Percentiles rank a stretch among this genome's conserved stretches.
Evolutionary conservation across 2,113 vertebrate species (phyloP).

Genomic region (Thunnus thynnus): DNA sequence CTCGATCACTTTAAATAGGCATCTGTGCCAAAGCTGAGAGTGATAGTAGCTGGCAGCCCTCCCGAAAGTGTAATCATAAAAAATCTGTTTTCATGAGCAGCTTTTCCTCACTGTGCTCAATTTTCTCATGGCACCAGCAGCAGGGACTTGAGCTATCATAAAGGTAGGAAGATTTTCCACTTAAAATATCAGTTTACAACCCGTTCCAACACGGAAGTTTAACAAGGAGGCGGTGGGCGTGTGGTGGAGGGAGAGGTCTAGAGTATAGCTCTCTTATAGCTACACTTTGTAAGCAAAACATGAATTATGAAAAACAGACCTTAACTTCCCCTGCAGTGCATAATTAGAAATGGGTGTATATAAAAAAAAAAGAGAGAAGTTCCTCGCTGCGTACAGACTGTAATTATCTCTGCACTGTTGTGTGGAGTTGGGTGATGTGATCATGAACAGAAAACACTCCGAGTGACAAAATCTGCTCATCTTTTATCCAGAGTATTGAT

Average conservation of each 20-base stretch:
- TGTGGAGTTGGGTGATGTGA: constrained; percentile 41
- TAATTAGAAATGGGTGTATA: constrained; percentile 65
- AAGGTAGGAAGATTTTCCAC: constrained; percentile 62
- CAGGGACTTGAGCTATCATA: constrained; percentile 51
- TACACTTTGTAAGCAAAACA: constrained; percentile 73
- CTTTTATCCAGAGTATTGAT: background rate
- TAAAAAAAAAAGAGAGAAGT: constrained; percentile 31
- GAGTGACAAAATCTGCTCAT: constrained; percentile 12
- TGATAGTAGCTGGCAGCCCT: constrained; percentile 68
- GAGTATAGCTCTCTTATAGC: constrained; percentile 52
- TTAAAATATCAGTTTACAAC: constrained; percentile 61
- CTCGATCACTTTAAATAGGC: constrained; percentile 52
- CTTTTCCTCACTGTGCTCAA: constrained; percentile 56
- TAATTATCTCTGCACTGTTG: constrained; percentile 53
- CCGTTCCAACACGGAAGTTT: constrained; percentile 47
- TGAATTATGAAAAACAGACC: constrained; percentile 70
- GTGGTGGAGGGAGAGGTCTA: constrained; percentile 33
- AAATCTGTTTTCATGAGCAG: constrained; percentile 59
- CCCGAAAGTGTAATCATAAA: constrained; percentile 59
- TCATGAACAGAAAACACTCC: constrained; percentile 41
- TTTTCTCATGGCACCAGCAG: constrained; percentile 60
- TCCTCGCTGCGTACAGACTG: constrained; percentile 23
- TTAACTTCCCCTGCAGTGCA: constrained; percentile 55
- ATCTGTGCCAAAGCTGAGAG: constrained; percentile 60
- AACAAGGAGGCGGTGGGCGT: constrained; percentile 46